These are phyloP conservation scores for Rhabdomys dilectus DNA, from an alignment of 2,113 vertebrate genomes.

Conservation along the genomic window DNA sequence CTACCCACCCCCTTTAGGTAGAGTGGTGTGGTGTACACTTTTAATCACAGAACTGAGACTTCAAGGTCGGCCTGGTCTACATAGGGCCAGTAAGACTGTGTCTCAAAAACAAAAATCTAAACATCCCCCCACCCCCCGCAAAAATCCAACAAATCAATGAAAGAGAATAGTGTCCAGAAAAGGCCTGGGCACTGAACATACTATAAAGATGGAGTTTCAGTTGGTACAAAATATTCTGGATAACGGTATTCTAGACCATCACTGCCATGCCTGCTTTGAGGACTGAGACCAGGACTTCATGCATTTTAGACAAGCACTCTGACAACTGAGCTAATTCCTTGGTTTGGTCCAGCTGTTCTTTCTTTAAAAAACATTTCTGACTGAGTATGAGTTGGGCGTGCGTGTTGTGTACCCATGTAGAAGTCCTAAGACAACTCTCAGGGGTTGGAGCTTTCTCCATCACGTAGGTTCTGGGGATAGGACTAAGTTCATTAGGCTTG, in stretches of 20 bases:
- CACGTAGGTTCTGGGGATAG: background rate
- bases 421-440: background rate
- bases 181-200: background rate
- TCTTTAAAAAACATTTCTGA: background rate
- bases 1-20: background rate
- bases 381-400: background rate
- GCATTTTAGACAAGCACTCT: background rate
- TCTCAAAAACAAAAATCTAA: background rate
- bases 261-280: background rate
- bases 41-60: background rate
- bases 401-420: background rate
- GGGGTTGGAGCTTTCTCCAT: background rate
- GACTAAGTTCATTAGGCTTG: background rate
- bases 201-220: constrained; percentile 52
- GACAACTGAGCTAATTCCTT: background rate
- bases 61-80: background rate
- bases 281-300: background rate
- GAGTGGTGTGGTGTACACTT: background rate
- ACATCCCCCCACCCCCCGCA: accelerated
- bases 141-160: background rate
- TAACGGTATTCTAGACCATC: background rate
- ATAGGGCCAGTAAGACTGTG: background rate
- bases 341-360: background rate
- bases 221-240: background rate
- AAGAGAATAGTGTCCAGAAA: constrained; percentile 16